Conservation (phyloP, 2,797 vertebrate genomes). For the Urosaurus nigricauda region DNA sequence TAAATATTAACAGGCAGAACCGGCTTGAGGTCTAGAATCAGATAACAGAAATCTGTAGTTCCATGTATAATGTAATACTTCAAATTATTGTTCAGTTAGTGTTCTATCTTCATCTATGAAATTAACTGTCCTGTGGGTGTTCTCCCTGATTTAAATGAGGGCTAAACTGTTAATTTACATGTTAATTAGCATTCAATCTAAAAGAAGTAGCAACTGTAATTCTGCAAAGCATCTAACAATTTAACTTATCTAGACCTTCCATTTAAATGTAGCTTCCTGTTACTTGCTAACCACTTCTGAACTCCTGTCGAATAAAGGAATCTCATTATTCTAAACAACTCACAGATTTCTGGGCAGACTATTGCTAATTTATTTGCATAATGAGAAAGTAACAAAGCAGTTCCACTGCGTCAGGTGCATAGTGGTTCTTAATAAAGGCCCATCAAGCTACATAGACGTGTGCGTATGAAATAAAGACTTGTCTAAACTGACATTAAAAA, state of each 20-base stretch:
- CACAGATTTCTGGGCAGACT: slow-evolving; percentile 62
- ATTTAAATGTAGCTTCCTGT: slow-evolving; percentile 65
- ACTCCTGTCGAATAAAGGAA: slow-evolving; percentile 66
- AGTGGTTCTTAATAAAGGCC: slow-evolving; percentile 55
- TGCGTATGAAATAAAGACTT: slow-evolving; percentile 68
- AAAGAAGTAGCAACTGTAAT: slow-evolving; percentile 71
- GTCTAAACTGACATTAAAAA: slow-evolving; percentile 77
- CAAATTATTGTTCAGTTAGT: slow-evolving; percentile 65
- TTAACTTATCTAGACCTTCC: slow-evolving; percentile 67
- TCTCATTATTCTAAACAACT: slow-evolving; percentile 67
- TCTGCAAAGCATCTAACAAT: slow-evolving; percentile 66
- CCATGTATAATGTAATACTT: slow-evolving; percentile 69
- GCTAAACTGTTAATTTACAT: slow-evolving; percentile 78
- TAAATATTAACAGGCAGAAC: slow-evolving; percentile 50
- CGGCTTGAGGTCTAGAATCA: slow-evolving; percentile 63
- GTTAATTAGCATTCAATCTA: slow-evolving; percentile 73
- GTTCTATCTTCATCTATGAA: slow-evolving; percentile 74
- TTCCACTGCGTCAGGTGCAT: slow-evolving; percentile 41
- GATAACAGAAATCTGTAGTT: slow-evolving; percentile 62
- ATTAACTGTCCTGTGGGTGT: slow-evolving; percentile 68
- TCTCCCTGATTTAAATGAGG: slow-evolving; percentile 65
- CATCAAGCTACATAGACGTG: slow-evolving; percentile 51
- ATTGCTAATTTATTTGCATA: slow-evolving; percentile 60
- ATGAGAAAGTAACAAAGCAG: slow-evolving; percentile 55
- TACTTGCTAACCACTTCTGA: slow-evolving; percentile 60